Evolutionary conservation across 2,113 vertebrate species (phyloP), one percentile per base, ranked within the genome.

Genomic region (Oryzias curvinotus): DNA sequence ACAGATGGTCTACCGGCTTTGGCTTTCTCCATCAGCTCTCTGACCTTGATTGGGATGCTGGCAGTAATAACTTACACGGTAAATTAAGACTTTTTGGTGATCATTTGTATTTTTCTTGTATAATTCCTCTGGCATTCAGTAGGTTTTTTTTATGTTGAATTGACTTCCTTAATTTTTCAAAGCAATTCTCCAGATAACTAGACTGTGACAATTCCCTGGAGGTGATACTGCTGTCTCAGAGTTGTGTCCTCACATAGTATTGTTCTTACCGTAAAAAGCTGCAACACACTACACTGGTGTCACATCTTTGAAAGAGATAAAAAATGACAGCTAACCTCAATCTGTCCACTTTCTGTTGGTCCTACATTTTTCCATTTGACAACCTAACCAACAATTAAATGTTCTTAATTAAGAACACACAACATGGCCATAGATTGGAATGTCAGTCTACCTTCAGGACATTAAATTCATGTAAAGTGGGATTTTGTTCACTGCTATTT

Each of bases 11-110:
- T 98, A 86, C 92, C 93, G 62, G 95, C 96, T 14, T 89, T 98
- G 77, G 94, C 95, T 6, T 99, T 99, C 91, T 97, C 97, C 82
- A 96, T 99, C 91, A 98, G 97, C 87, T 93, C 95, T 60, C 87
- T 99, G 91, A 99, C 97, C 79, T 93, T 99, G 91, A 94, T 98
- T 85, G 97, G 97, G 85, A 98, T 99, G 97, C 80, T 99, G 92
- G 96, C 96, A 82, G 94, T 96, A 72, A 95, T 99, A 90, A 98
- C 94, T 66, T 99, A 98, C 83, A 99, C 96, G 56, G 97, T 99
- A 91, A 97, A 96, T 95, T 62, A 65, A 75, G 63, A 69, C 57
- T 49, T 7, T 41, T 52, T 42, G 46, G 50, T 61, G 71, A 58
- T 70, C 80, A 85, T 87, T 89, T 80, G 85, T 88, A 85, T 73